phyloP scores from a whole-genome alignment of 2,888 invertebrate genomes.

The Cerastis rubricosa region DNA sequence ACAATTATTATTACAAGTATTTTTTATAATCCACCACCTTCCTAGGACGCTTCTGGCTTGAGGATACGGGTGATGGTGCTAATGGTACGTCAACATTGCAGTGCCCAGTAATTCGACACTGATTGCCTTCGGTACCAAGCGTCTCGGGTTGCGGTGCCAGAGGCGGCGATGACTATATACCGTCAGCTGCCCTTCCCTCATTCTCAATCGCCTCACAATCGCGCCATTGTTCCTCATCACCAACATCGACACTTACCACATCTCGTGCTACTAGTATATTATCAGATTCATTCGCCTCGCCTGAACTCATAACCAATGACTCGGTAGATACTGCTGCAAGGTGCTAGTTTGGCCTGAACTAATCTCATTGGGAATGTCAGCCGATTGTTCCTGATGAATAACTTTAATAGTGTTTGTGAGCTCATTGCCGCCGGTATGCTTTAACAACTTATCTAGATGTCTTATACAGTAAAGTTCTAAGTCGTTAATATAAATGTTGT shows the following conservation, averaged over 20 bases:
- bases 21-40: neutral
- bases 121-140: neutral
- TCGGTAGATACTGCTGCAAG: no score
- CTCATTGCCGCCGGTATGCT: neutral
- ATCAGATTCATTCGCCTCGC: neutral
- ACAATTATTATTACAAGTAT: neutral
- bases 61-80: neutral
- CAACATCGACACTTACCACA: neutral
- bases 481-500: neutral
- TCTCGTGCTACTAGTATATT: neutral
- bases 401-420: neutral
- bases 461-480: neutral
- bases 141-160: neutral
- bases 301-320: neutral
- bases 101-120: neutral
- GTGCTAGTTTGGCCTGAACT: no score
- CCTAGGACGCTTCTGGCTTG: neutral
- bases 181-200: neutral
- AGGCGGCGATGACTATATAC: neutral
- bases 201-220: neutral
- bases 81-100: neutral
- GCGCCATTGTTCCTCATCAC: neutral
- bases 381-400: neutral
- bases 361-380: neutral
- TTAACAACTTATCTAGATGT: neutral